Evolutionary conservation across 2,888 invertebrate genomes (phyloP).

Genomic region (Netelia fuscicornis): DNA sequence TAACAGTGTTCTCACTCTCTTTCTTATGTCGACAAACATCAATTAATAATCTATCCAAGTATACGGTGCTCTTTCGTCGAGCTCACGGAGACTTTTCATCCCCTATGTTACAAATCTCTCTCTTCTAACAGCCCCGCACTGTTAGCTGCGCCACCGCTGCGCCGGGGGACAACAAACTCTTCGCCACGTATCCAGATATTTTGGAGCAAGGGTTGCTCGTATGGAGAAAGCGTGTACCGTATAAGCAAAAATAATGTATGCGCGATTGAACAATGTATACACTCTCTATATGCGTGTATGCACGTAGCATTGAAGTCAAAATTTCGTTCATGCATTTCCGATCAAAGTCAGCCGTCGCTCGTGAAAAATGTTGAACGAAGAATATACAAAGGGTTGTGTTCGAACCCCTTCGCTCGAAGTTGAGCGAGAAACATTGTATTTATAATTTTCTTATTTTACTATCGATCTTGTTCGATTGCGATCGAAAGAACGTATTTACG

Average conservation of each 20-base stretch:
- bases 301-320: background rate
- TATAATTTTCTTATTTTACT: background rate
- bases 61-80: background rate
- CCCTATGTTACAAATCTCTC: background rate
- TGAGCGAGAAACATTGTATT: background rate
- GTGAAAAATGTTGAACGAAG: conserved; percentile 1
- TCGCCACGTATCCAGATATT: conserved; percentile 30
- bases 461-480: background rate
- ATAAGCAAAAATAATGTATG: background rate
- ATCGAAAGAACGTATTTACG: conserved; percentile 34
- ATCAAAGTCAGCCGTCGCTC: conserved; percentile 17
- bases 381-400: background rate
- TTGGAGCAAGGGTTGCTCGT: background rate
- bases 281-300: background rate
- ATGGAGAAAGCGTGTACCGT: background rate
- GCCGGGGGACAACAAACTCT: conserved; percentile 29
- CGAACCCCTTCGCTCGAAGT: background rate
- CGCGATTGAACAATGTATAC: conserved; percentile 27
- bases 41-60: conserved; percentile 71
- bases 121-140: background rate
- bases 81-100: background rate
- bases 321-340: conserved; percentile 38
- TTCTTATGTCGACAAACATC: conserved; percentile 66
- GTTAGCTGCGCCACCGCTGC: background rate
- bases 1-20: background rate